phyloP scores from a whole-genome alignment of 1,140 invertebrate genomes.

The Drosophila suzukii region DNA sequence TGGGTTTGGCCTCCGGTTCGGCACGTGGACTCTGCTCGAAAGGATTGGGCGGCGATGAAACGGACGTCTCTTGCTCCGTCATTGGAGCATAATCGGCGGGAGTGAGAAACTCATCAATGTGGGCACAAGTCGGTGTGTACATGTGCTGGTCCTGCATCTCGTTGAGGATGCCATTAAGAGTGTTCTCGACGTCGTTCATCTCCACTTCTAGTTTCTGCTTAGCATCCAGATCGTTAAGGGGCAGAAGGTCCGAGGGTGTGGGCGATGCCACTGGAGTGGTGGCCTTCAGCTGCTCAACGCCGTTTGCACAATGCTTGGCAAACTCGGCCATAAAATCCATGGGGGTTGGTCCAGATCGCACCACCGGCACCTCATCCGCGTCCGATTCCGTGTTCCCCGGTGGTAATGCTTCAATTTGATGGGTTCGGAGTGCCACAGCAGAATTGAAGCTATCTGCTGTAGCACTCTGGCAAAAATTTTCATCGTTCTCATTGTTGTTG shows the following conservation, averaged over 20 bases:
- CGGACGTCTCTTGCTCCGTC: conserved; percentile 38
- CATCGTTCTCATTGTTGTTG: conserved; percentile 68
- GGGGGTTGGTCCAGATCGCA: conserved; percentile 30
- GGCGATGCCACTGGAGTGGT: conserved; percentile 21
- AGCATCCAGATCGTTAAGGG: conserved; percentile 50
- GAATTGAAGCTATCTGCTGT: conserved; percentile 81
- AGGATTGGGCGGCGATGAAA: conserved; percentile 15
- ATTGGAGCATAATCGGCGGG: conserved; percentile 73
- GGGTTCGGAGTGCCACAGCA: conserved; percentile 66
- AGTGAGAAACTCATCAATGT: conserved; percentile 68
- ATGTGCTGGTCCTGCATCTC: conserved; percentile 83
- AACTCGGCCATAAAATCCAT: conserved; percentile 74
- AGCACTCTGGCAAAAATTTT: conserved; percentile 79
- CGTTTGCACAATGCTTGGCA: conserved; percentile 61
- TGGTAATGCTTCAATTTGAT: conserved; percentile 65
- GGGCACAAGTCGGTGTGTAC: conserved; percentile 71
- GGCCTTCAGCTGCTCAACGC: conserved; percentile 29
- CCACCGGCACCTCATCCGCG: conserved; percentile 1
- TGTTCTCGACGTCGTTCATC: conserved; percentile 79
- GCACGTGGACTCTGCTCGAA: conserved; percentile 10
- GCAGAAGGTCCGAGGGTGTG: conserved; percentile 10
- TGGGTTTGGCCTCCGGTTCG: background rate
- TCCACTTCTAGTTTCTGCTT: conserved; percentile 68
- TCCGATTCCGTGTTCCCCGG: conserved; percentile 11
- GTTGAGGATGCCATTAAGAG: conserved; percentile 77